A percentile compares a stretch with the other conserved stretches of the same genome.
These are phyloP conservation scores for Pedetes capensis DNA, from an alignment of 2,113 vertebrate genomes.

Conservation along the genomic window DNA sequence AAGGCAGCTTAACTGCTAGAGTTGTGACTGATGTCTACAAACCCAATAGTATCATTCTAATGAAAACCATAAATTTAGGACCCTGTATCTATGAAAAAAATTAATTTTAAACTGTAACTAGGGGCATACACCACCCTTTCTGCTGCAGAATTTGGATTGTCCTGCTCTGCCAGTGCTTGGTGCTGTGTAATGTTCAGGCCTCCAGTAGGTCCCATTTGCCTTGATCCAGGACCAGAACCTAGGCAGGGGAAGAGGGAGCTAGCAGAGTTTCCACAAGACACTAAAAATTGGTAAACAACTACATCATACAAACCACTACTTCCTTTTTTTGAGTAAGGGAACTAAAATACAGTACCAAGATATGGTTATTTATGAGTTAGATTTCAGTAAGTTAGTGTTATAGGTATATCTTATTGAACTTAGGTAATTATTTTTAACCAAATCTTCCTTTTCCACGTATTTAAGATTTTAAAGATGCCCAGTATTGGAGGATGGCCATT, in stretches of 20 bases:
- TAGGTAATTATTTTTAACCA: not conserved
- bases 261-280: not conserved
- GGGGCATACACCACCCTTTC: not conserved
- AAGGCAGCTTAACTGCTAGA: not conserved
- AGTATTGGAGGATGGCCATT: not conserved
- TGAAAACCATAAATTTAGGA: not conserved
- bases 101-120: not conserved
- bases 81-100: not conserved
- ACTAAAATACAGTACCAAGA: not conserved
- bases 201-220: not conserved
- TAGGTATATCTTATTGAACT: not conserved
- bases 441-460: not conserved
- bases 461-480: not conserved
- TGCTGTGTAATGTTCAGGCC: accelerated
- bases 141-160: not conserved
- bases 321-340: not conserved
- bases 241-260: not conserved
- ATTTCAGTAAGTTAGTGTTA: not conserved
- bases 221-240: not conserved
- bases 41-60: not conserved
- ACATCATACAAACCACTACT: not conserved
- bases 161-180: not conserved
- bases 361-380: not conserved
- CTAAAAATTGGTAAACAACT: not conserved
- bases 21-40: not conserved